Evolutionary conservation across 2,797 vertebrate genomes (phyloP), one percentile per base, ranked within the genome.

Genomic region (Manis pentadactyla): DNA sequence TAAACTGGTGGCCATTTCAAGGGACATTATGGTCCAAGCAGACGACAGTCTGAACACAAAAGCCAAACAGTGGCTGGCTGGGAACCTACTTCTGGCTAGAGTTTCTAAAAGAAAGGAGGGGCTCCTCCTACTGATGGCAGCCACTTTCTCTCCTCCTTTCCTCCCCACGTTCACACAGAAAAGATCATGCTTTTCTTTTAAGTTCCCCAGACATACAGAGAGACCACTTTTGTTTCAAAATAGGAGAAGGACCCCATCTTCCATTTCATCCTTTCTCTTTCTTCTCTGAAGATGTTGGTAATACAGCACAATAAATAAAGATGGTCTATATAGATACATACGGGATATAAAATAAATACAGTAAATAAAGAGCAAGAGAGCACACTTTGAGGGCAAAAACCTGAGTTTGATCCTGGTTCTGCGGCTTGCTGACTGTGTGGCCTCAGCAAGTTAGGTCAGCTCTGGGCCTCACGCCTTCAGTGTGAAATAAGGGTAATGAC

Each of bases 1-100:
- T 63, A 57, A 89, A 61, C 51, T 37, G 39, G 84, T 14, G 8
- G 78, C 53, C 87, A 81, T 94, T 66, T 88, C 75, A 11, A 1
- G 15, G 75, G 73, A 94, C 34, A 25, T 25, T 15, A 55, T 82
- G 64, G 68, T 90, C 93, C 92, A 79, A 95, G 78, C 69, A 94
- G 78, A 71, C 39, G 49, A 73, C n/a, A 34, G 39, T 88, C 68
- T 74, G 87, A 90, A 77, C 13, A 87, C 81, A 77, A 94, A 71
- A 84, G 69, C 37, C 93, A 88, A 59, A 92, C 29, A 17, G 37
- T 21, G 39, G 42, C 94, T 84, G 78, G 61, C 63, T 59, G 15
- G 85, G 19, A 66, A 64, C 23, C 66, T 77, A 57, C 89, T 95
- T 96, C 93, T 79, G 82, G 37, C 46, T 73, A 64, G 3, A 15